Evolutionary conservation across 2,797 vertebrate genomes (phyloP).

Genomic region (Monodelphis domestica): DNA sequence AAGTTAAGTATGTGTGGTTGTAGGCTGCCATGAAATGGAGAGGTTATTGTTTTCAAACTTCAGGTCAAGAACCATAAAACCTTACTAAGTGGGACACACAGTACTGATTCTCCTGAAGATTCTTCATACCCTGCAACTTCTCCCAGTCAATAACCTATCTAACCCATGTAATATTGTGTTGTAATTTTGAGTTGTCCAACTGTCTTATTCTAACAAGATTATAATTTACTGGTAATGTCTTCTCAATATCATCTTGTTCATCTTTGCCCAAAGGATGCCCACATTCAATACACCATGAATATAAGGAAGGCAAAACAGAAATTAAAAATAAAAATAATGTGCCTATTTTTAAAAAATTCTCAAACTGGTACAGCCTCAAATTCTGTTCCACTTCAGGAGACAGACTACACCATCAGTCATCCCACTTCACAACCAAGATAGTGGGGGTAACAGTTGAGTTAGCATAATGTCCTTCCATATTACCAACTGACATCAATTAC

Average conservation of each 20-base stretch:
- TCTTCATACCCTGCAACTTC: constrained; percentile 1
- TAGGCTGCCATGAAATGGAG: background rate
- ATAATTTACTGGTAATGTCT: background rate
- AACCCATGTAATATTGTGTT: background rate
- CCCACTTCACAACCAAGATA: constrained; percentile 24
- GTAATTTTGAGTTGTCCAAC: constrained; percentile 1
- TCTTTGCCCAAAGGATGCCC: constrained; percentile 34
- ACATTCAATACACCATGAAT: background rate
- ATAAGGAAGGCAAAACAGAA: background rate
- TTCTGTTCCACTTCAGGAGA: constrained; percentile 40
- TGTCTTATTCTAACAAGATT: background rate
- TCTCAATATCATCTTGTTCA: background rate
- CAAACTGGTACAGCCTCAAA: constrained; percentile 37
- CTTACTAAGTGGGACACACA: background rate
- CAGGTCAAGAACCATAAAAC: constrained; percentile 17
- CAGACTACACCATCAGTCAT: background rate
- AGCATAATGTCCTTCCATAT: constrained; percentile 43
- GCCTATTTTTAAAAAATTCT: constrained; percentile 20
- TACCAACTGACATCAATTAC: constrained; percentile 23
- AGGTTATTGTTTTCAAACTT: background rate
- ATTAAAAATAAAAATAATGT: constrained; percentile 33
- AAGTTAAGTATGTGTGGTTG: background rate
- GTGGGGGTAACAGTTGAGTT: constrained; percentile 9
- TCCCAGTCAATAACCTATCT: background rate
- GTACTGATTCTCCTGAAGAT: background rate